Evolutionary conservation across 1,140 invertebrate genomes (phyloP), one percentile per base, ranked within the genome.

Genomic region (Heliothis subflexa): DNA sequence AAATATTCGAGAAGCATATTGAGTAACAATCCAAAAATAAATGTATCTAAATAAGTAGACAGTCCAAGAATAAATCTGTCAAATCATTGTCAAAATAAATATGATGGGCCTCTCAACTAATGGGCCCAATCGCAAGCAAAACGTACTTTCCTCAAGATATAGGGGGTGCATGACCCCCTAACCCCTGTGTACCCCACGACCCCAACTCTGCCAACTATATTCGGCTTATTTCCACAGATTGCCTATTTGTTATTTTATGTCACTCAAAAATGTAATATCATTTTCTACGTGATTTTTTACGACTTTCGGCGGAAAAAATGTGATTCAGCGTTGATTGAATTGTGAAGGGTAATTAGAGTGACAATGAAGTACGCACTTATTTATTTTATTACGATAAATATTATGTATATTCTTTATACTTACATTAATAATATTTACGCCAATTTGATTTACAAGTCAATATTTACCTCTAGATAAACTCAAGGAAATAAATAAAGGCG

Each of bases 211-310:
- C 62, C 16, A 5, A 47, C 40, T 66, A 45, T 21, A 10, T 66
- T 45, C 10, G 40, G 10, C 9, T 18, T 40, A n/a, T 13, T 49
- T 12, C 16, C n/a, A 40, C 40, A n/a, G 40, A 47, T 66, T 66
- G 70, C 28, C 47, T 55, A 33, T 72, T 72, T 72, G 14, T 57
- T 57, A 52, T 54, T 72, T 72, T 45, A 55, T 45, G 52, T 72
- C 70, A 72, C 28, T 72, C 70, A 72, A 72, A 55, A 72, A 55
- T 18, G 11, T 72, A 72, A 54, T 72, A 57, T 45, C 47, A 25
- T 72, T 57, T 72, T 57, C 50, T 57, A 12, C 13, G 25, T 28
- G 50, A 45, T 55, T 72, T 54, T 55, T 72, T 72, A 40, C 16
- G 52, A 25, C 18, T 21, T 9, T 49, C 21, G 11, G 55, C 55